A percentile compares a stretch with the other conserved stretches of the same genome.
Conservation (phyloP, 53 echinoderm and acorn worm genomes). For the Astropecten irregularis region DNA sequence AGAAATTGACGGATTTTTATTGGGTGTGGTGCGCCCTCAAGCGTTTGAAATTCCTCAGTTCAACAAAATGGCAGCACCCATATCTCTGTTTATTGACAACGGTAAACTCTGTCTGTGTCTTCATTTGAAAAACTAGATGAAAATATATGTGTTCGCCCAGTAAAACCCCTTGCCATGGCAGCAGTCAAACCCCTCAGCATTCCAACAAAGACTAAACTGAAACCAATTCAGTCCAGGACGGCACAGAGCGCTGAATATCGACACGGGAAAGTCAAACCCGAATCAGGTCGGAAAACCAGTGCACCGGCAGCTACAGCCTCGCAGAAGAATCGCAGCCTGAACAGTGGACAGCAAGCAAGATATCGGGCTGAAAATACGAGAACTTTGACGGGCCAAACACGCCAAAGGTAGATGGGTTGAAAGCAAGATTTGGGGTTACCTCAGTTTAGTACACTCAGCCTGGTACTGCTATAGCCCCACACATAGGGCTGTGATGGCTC, state of each 20-base stretch:
- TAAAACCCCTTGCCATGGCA: neutral
- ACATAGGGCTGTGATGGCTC: too few relatives aligned
- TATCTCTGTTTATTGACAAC: constrained; percentile 14
- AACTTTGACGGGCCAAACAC: neutral
- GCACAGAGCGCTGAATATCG: neutral
- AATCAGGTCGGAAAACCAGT: neutral
- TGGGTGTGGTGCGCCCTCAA: constrained; percentile 16
- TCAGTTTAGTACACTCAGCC: too few relatives aligned
- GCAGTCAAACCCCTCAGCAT: neutral
- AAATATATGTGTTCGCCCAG: too few relatives aligned
- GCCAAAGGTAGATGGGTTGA: too few relatives aligned
- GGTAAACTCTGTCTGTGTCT: neutral
- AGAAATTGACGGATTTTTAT: too few relatives aligned
- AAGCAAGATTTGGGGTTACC: too few relatives aligned
- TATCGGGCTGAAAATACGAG: neutral
- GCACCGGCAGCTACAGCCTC: neutral
- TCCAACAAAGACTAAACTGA: neutral
- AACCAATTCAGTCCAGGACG: neutral
- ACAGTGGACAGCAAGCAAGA: neutral
- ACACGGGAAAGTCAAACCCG: neutral
- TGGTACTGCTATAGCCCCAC: too few relatives aligned
- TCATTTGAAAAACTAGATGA: too few relatives aligned
- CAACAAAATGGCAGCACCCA: constrained; percentile 30
- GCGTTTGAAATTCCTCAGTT: neutral
- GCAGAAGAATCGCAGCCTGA: too few relatives aligned